Conservation (phyloP, 2,888 invertebrate genomes). For the Agriopis aurantiaria region DNA sequence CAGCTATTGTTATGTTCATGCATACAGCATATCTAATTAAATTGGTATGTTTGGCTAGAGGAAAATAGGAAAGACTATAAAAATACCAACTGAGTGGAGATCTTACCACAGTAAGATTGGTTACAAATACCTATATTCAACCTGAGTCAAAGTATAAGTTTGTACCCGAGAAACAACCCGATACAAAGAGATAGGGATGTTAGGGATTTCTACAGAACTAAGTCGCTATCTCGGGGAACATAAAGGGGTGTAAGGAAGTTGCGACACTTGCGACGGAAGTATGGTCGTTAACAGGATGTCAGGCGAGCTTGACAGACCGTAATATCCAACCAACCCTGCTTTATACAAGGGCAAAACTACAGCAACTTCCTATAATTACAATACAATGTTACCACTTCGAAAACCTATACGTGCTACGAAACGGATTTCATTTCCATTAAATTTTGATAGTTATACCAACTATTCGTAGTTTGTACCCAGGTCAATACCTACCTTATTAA, state of each 20-base stretch:
- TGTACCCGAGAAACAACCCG: constrained; percentile 3
- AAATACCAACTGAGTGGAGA: background rate
- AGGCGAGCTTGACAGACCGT: constrained; percentile 33
- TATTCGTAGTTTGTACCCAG: constrained; percentile 22
- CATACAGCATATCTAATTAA: constrained; percentile 10
- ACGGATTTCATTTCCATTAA: constrained; percentile 29
- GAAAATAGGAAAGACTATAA: constrained; percentile 11
- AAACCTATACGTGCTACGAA: background rate
- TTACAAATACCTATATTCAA: background rate
- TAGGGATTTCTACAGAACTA: constrained; percentile 17
- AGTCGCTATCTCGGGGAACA: constrained; percentile 47
- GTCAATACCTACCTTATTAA: constrained; percentile 38
- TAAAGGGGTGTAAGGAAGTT: constrained; percentile 57
- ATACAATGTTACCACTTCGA: constrained; percentile 32
- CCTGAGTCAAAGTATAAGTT: background rate
- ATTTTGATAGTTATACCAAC: constrained; percentile 7
- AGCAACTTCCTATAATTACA: constrained; percentile 32
- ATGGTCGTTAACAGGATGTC: constrained; percentile 49
- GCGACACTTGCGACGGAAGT: constrained; percentile 54
- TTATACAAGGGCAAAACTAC: constrained; percentile 8
- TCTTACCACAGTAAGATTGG: background rate
- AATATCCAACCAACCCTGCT: constrained; percentile 7
- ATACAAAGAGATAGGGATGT: constrained; percentile 10
- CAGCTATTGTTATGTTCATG: constrained; percentile 12
- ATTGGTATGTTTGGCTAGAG: constrained; percentile 4